Evolutionary conservation across 2,888 invertebrate genomes (phyloP).

Genomic region (Pilophorus perplexus): DNA sequence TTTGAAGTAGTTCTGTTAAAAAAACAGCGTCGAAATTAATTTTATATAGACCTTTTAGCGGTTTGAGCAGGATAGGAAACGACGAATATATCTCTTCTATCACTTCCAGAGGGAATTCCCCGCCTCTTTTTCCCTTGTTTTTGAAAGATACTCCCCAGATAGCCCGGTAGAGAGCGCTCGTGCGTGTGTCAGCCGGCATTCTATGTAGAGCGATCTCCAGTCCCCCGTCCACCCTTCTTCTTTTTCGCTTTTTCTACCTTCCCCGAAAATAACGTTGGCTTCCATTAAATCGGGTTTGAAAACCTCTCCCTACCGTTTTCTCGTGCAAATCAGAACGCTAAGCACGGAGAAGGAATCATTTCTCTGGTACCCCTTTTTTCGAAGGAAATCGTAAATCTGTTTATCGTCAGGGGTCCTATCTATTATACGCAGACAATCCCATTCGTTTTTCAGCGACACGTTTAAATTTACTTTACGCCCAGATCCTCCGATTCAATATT

Average conservation of each 20-base stretch:
- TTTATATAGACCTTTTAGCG: no score
- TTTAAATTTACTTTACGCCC: no score
- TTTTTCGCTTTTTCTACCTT: conserved; percentile 2
- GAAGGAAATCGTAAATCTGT: conserved; percentile 30
- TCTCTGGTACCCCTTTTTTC: neutral
- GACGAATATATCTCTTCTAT: no score
- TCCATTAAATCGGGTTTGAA: conserved; percentile 20
- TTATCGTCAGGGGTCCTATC: conserved; percentile 12
- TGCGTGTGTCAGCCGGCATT: conserved; percentile 26
- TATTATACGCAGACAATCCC: conserved; percentile 11
- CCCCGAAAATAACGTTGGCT: conserved; percentile 22
- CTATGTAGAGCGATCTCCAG: conserved; percentile 8
- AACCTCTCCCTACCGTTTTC: neutral
- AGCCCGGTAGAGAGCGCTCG: conserved; percentile 17
- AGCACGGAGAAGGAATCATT: conserved; percentile 29
- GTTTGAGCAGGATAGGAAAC: no score
- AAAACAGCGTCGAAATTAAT: no score
- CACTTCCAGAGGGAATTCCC: no score
- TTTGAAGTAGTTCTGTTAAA: no score
- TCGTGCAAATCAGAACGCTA: conserved; percentile 24
- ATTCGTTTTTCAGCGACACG: conserved; percentile 9
- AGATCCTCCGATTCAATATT: no score
- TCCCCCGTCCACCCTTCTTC: neutral
- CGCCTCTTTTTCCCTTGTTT: no score
- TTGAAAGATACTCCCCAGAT: no score